These are phyloP conservation scores for Peromyscus eremicus DNA, from an alignment of 2,797 vertebrate species.

Conservation along the genomic window DNA sequence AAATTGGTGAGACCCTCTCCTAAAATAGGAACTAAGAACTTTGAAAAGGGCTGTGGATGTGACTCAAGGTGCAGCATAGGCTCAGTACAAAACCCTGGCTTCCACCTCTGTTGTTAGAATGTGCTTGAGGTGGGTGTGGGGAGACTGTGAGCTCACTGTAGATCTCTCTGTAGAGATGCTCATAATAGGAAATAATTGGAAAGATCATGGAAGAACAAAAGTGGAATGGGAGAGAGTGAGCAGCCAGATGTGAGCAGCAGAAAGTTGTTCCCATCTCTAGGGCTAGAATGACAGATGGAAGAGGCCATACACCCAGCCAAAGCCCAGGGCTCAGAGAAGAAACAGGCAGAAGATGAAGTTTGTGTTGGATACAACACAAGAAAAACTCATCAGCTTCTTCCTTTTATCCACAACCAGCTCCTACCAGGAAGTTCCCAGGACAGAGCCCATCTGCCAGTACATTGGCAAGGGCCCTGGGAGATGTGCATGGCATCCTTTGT, in stretches of 20 bases:
- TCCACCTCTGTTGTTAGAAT: neutral
- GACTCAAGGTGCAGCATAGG: no score
- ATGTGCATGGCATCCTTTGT: rapidly evolving
- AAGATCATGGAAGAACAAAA: neutral
- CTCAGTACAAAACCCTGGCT: no score
- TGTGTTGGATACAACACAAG: neutral
- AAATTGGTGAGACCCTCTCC: neutral
- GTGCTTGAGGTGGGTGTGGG: no score
- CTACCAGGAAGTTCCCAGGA: neutral
- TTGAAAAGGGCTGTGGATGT: neutral
- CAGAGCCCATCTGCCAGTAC: neutral
- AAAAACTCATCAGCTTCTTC: neutral
- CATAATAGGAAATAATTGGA: neutral
- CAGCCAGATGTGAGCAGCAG: neutral
- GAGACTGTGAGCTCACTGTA: neutral
- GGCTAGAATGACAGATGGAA: neutral
- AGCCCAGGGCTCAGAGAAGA: neutral
- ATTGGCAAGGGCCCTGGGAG: neutral
- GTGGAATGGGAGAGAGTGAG: neutral
- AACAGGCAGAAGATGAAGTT: neutral
- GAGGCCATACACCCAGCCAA: neutral
- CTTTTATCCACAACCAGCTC: neutral
- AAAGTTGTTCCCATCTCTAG: neutral
- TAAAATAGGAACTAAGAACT: neutral
- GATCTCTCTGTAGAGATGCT: neutral